Conservation (phyloP, 64 coral and sea anemone species). For the Montipora sp. region DNA sequence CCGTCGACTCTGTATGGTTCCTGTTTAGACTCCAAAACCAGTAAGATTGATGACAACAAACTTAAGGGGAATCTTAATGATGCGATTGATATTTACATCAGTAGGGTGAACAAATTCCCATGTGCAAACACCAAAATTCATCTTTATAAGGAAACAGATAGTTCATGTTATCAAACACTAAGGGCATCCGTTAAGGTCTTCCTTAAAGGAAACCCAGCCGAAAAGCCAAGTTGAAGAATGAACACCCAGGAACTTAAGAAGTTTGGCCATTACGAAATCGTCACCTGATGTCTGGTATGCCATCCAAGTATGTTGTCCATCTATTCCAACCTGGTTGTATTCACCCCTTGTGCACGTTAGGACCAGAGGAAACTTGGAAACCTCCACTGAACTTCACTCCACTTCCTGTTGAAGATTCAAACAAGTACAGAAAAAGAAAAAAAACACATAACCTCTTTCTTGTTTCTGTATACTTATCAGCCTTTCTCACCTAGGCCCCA, state of each 20-base stretch:
- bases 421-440: constrained; percentile 10
- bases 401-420: constrained; percentile 53
- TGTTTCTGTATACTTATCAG: neutral
- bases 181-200: constrained; percentile 29
- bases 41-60: constrained; percentile 49
- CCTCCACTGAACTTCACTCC: constrained; percentile 42
- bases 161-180: neutral
- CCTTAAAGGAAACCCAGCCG: constrained; percentile 33
- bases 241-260: constrained; percentile 32
- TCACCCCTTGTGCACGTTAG: constrained; percentile 56
- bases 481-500: constrained; percentile 36
- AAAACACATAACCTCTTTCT: neutral
- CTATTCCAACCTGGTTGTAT: constrained; percentile 31
- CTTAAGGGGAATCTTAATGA: constrained; percentile 52
- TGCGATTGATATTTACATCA: constrained; percentile 77
- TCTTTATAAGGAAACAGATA: constrained; percentile 53
- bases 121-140: constrained; percentile 53
- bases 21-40: constrained; percentile 30
- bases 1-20: constrained; percentile 51
- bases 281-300: constrained; percentile 44
- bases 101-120: constrained; percentile 43
- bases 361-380: constrained; percentile 31
- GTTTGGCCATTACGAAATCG: constrained; percentile 15
- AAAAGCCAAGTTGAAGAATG: constrained; percentile 12
- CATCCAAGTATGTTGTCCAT: constrained; percentile 69